Percentiles rank a stretch among this genome's conserved stretches.
phyloP scores from a whole-genome alignment of 1,140 invertebrate species.

The Pachypeltis micranthus region DNA sequence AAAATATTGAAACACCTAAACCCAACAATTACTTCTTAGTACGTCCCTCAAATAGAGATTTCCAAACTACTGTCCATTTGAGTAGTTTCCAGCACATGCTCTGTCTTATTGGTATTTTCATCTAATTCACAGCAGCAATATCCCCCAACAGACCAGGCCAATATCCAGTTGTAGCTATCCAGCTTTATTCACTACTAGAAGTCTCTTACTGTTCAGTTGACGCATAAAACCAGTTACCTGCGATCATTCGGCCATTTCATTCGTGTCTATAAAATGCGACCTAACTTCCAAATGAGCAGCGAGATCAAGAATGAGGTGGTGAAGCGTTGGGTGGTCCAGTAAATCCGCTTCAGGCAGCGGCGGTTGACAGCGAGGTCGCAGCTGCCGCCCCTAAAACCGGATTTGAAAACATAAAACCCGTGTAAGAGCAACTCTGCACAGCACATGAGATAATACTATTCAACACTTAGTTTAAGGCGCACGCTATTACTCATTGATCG shows the following conservation, averaged over 20 bases:
- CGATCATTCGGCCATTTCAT: constrained; percentile 41
- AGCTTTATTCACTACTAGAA: no score
- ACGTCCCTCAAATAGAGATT: no score
- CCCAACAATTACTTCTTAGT: no score
- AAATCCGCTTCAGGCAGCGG: constrained; percentile 76
- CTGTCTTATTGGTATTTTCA: no score
- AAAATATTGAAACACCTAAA: no score
- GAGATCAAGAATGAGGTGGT: constrained; percentile 69
- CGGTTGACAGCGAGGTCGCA: constrained; percentile 73
- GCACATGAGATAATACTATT: neutral
- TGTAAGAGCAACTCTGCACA: no score
- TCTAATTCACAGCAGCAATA: no score
- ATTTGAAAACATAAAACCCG: neutral
- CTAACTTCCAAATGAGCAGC: constrained; percentile 68
- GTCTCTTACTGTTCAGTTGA: no score
- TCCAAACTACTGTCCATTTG: no score
- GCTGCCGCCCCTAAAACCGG: constrained; percentile 57
- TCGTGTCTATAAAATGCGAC: constrained; percentile 56
- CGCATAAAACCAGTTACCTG: neutral
- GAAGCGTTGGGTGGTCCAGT: constrained; percentile 72
- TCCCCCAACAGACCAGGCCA: no score
- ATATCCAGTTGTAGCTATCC: no score
- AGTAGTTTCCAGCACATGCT: no score
- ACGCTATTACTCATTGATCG: neutral
- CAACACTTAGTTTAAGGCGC: neutral